Evolutionary conservation across 2,888 invertebrate species (phyloP), one percentile per base, ranked within the genome.

Genomic region (Drosophila greeni): DNA sequence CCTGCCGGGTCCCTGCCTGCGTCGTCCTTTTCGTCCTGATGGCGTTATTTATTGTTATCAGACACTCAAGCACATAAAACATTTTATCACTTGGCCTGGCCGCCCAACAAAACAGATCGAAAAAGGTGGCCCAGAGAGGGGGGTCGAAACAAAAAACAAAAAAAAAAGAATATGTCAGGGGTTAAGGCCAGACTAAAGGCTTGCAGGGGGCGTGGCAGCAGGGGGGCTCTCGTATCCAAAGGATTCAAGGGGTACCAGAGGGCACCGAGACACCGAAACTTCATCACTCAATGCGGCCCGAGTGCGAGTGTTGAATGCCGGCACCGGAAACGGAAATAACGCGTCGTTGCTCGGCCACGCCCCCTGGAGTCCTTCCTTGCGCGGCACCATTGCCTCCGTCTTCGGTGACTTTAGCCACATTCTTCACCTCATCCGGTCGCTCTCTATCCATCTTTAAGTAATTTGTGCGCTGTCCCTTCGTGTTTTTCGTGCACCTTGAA

Each of bases 31-130:
- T 73, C 61, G 71, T 59, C 56, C 76, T 82, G 82, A 79, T 80
- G 80, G 77, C 69, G 82, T 82, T 80, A 80, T 80, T 80, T 82
- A 80, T 80, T 82, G 80, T 80, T 80, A 80, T 82, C 79, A 82
- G 82, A 80, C 82, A 82, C 82, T 80, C 80, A 72, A 71, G 74
- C 72, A 80, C 82, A 80, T 80, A 80, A 80, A 80, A 80, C 82
- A 80, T 80, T 80, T 80, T 80, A 80, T 80, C 79, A 80, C 79
- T 82, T 72, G 82, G 70, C 68, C 66, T 14, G 45, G 20, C 31
- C 20, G 45, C 45, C 66, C 45, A 57, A 66, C 47, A 54, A 47
- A 47, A 47, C 66, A 45, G 49, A 20, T 36, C 31, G 36, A 29
- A 49, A 33, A 43, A 37, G 39, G 48, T 39, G 64, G 29, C 47